Conservation (phyloP, 2,797 vertebrate species). For the Semotilus atromaculatus region DNA sequence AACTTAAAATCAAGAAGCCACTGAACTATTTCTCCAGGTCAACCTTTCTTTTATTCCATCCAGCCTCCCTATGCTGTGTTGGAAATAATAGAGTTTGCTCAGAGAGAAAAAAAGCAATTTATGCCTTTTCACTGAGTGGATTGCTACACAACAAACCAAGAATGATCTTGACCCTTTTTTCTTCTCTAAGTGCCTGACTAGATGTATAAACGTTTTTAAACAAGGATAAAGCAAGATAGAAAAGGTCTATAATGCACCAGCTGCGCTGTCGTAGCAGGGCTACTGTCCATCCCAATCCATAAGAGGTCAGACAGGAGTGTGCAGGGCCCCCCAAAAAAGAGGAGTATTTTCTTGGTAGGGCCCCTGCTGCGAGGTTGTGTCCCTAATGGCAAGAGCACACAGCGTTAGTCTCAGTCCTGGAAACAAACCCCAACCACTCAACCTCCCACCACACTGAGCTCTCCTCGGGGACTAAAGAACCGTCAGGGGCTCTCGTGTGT, state of each 20-base stretch:
- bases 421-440: conserved; percentile 30
- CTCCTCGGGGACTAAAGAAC: conserved; percentile 11
- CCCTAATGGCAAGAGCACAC: conserved; percentile 31
- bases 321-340: neutral
- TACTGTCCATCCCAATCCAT: conserved; percentile 4
- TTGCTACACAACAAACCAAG: neutral
- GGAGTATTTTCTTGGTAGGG: neutral
- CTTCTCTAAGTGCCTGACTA: conserved; percentile 12
- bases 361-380: neutral
- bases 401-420: conserved; percentile 1
- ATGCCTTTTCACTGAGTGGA: conserved; percentile 17
- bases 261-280: neutral
- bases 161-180: conserved; percentile 37
- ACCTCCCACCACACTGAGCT: conserved; percentile 21
- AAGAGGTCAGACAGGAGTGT: neutral
- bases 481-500: neutral
- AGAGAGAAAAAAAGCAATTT: conserved; percentile 34
- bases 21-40: conserved; percentile 46
- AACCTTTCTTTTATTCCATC: conserved; percentile 31
- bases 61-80: neutral
- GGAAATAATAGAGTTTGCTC: conserved; percentile 38
- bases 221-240: neutral
- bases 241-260: neutral
- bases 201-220: neutral
- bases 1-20: conserved; percentile 30